A percentile compares a stretch with the other conserved stretches of the same genome.
These are phyloP conservation scores for Notothenia rossii DNA, from an alignment of 2,113 vertebrate genomes.

Conservation along the genomic window DNA sequence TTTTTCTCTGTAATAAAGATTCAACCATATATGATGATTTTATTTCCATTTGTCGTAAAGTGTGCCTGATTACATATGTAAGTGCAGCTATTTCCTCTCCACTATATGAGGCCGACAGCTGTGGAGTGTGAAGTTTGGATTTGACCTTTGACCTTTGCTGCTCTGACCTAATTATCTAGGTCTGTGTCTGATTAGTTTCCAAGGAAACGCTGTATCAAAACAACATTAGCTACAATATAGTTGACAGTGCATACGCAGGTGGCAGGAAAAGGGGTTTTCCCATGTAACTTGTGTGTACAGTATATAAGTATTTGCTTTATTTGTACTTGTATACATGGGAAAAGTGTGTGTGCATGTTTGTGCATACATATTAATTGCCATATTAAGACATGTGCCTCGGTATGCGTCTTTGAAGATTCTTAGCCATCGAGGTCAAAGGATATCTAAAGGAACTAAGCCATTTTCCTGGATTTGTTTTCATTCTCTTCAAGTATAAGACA, in stretches of 20 bases:
- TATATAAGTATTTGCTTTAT: neutral
- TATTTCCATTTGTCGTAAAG: conserved; percentile 16
- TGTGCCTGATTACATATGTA: conserved; percentile 21
- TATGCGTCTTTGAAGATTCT: conserved; percentile 15
- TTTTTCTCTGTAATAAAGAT: neutral
- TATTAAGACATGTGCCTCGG: conserved; percentile 16
- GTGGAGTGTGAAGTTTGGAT: conserved; percentile 52
- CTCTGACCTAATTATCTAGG: conserved; percentile 62
- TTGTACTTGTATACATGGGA: neutral
- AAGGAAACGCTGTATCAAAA: conserved; percentile 64
- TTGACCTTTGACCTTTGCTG: conserved; percentile 63
- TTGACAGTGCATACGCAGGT: conserved; percentile 25
- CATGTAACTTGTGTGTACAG: neutral
- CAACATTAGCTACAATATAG: conserved; percentile 41
- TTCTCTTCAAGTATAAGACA: conserved; percentile 24
- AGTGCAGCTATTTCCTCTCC: conserved; percentile 25
- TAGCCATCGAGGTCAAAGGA: conserved; percentile 7
- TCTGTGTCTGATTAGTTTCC: conserved; percentile 69
- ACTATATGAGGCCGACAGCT: conserved; percentile 59
- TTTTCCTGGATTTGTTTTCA: conserved; percentile 30
- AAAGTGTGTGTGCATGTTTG: conserved; percentile 9
- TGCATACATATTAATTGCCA: conserved; percentile 5
- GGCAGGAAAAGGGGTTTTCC: conserved; percentile 29
- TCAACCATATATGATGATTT: conserved; percentile 16
- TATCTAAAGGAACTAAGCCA: conserved; percentile 21